Evolutionary conservation across 92 coral and sea anemone genomes (phyloP).

Genomic region (Epizoanthus stellaris): DNA sequence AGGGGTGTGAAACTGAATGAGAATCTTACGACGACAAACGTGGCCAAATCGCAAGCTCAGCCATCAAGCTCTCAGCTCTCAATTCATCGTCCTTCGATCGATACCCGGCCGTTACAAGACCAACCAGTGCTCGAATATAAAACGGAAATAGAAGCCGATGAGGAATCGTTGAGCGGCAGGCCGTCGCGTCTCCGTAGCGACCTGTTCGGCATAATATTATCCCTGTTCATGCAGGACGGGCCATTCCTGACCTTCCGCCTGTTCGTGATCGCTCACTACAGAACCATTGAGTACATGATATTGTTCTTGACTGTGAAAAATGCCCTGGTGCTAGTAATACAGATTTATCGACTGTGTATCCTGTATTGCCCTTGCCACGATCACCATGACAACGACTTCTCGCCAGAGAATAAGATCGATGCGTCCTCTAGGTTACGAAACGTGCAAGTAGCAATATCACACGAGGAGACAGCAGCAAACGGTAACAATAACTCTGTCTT

Average conservation of each 20-base stretch:
- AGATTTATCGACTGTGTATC: slow-evolving; percentile 91
- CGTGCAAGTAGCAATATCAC: slow-evolving; percentile 92
- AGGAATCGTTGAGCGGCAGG: slow-evolving; percentile 14
- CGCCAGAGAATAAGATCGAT: slow-evolving; percentile 90
- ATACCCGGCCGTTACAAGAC: slow-evolving; percentile 15
- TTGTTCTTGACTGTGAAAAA: slow-evolving; percentile 94
- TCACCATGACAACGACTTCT: slow-evolving; percentile 92
- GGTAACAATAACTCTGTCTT: background rate
- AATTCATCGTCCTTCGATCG: slow-evolving; percentile 34
- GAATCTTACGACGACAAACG: background rate
- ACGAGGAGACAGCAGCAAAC: slow-evolving; percentile 58
- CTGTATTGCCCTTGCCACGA: slow-evolving; percentile 92
- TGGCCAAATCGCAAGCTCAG: background rate
- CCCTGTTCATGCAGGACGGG: slow-evolving; percentile 90
- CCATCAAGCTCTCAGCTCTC: background rate
- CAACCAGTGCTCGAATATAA: slow-evolving; percentile 32
- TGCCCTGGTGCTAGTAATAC: slow-evolving; percentile 85
- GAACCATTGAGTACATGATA: slow-evolving; percentile 93
- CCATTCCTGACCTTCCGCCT: slow-evolving; percentile 92
- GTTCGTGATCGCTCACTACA: slow-evolving; percentile 89
- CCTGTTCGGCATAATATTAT: slow-evolving; percentile 78
- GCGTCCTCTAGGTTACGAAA: slow-evolving; percentile 83
- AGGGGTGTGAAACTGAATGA: background rate
- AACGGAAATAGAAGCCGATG: slow-evolving; percentile 44
- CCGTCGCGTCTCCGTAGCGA: slow-evolving; percentile 81